Conservation (phyloP, 2,113 vertebrate genomes). For the Petromus typicus region DNA sequence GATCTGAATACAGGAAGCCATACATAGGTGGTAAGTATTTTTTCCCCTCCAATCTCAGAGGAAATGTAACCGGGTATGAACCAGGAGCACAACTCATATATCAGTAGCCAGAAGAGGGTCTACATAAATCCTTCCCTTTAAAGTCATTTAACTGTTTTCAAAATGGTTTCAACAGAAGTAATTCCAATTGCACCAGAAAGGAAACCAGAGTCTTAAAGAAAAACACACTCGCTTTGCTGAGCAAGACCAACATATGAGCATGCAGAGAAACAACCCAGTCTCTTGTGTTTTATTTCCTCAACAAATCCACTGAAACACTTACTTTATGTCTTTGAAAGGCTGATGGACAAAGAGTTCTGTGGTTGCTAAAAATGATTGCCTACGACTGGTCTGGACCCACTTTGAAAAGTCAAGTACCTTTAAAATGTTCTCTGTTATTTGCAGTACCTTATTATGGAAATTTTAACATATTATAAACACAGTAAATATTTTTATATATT, state of each 20-base stretch:
- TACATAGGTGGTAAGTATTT: slow-evolving; percentile 78
- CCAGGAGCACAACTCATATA: slow-evolving; percentile 68
- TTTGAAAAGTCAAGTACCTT: slow-evolving; percentile 43
- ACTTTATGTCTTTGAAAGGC: slow-evolving; percentile 65
- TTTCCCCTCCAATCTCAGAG: slow-evolving; percentile 71
- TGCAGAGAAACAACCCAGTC: slow-evolving; percentile 66
- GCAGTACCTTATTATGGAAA: background rate
- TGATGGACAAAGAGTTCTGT: slow-evolving; percentile 63
- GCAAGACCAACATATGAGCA: slow-evolving; percentile 73
- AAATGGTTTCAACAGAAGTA: slow-evolving; percentile 80
- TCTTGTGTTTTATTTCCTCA: slow-evolving; percentile 72
- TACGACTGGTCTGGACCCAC: slow-evolving; percentile 51
- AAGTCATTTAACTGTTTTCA: slow-evolving; percentile 72
- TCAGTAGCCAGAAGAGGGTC: slow-evolving; percentile 71
- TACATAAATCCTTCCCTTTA: slow-evolving; percentile 81
- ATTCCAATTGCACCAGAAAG: slow-evolving; percentile 80
- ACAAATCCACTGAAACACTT: slow-evolving; percentile 66
- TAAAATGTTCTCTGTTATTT: slow-evolving; percentile 20
- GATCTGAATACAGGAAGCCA: slow-evolving; percentile 76
- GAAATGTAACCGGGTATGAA: slow-evolving; percentile 74
- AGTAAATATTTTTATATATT: slow-evolving; percentile 1
- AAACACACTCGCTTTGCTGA: slow-evolving; percentile 80
- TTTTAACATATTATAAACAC: slow-evolving; percentile 26
- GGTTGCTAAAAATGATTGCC: slow-evolving; percentile 61
- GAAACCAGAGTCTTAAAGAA: slow-evolving; percentile 79